Conservation (phyloP, 2,888 invertebrate genomes). For the Rhagium mordax region DNA sequence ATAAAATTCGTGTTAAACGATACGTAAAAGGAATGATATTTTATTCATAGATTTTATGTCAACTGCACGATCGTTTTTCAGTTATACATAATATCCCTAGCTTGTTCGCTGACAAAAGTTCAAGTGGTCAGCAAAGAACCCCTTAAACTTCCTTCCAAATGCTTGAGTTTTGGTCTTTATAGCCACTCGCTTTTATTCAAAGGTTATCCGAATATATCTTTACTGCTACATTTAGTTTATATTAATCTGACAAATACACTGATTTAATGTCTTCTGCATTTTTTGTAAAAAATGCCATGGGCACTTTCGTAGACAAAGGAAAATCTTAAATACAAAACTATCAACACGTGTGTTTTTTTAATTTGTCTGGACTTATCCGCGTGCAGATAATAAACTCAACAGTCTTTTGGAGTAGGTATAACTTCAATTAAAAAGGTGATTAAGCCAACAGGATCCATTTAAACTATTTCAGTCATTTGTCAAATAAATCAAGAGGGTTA, state of each 20-base stretch:
- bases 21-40: slow-evolving; percentile 55
- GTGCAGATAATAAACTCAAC: neutral
- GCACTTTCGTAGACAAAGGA: neutral
- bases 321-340: neutral
- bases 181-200: slow-evolving; percentile 62
- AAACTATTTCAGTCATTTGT: slow-evolving; percentile 34
- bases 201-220: slow-evolving; percentile 61
- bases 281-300: neutral
- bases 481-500: slow-evolving; percentile 45
- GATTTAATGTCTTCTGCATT: slow-evolving; percentile 28
- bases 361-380: too few relatives aligned
- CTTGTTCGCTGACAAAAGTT: slow-evolving; percentile 49
- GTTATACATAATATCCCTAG: slow-evolving; percentile 50
- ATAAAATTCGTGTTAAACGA: slow-evolving; percentile 56
- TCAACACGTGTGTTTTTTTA: too few relatives aligned
- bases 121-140: slow-evolving; percentile 61
- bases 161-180: slow-evolving; percentile 60
- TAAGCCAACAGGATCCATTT: slow-evolving; percentile 12
- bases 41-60: slow-evolving; percentile 58
- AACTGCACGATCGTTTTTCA: slow-evolving; percentile 53
- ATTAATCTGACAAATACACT: slow-evolving; percentile 62
- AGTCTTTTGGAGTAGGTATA: neutral
- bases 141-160: slow-evolving; percentile 57
- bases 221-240: slow-evolving; percentile 59
- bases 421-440: slow-evolving; percentile 17